Percentiles rank a stretch among this genome's conserved stretches.
phyloP scores from a whole-genome alignment of 2,113 vertebrate species.

The Fulmarus glacialis region DNA sequence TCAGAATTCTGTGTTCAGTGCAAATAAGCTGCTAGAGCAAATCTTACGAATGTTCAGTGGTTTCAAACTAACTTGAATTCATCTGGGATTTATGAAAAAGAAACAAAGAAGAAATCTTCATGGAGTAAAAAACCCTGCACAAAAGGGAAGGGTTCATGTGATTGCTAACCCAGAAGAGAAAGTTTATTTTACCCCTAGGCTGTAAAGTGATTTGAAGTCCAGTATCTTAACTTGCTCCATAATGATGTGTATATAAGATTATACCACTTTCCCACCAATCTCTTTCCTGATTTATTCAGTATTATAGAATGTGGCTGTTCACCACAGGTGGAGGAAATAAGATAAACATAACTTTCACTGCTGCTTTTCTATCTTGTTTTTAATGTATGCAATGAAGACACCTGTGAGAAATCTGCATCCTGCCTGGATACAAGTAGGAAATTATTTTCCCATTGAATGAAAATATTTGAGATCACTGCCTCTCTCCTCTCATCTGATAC shows the following conservation, averaged over 20 bases:
- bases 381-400: background rate
- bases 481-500: background rate
- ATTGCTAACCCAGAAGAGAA: background rate
- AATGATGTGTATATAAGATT: background rate
- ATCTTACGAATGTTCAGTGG: background rate
- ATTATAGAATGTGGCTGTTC: background rate
- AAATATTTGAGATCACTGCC: background rate
- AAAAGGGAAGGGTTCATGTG: background rate
- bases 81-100: background rate
- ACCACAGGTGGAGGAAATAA: background rate
- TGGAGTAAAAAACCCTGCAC: background rate
- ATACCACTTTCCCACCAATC: background rate
- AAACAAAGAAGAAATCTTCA: background rate
- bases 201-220: background rate
- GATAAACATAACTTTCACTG: background rate
- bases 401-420: background rate
- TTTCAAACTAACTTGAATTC: slow-evolving; percentile 2
- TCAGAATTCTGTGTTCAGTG: background rate
- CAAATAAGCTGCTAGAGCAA: background rate
- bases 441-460: background rate
- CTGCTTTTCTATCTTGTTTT: background rate
- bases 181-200: background rate
- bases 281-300: background rate
- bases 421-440: background rate
- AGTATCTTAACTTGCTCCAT: background rate